A percentile compares a stretch with the other conserved stretches of the same genome.
Evolutionary conservation across 2,113 vertebrate genomes (phyloP).

Genomic region (Herpetotheres cachinnans): DNA sequence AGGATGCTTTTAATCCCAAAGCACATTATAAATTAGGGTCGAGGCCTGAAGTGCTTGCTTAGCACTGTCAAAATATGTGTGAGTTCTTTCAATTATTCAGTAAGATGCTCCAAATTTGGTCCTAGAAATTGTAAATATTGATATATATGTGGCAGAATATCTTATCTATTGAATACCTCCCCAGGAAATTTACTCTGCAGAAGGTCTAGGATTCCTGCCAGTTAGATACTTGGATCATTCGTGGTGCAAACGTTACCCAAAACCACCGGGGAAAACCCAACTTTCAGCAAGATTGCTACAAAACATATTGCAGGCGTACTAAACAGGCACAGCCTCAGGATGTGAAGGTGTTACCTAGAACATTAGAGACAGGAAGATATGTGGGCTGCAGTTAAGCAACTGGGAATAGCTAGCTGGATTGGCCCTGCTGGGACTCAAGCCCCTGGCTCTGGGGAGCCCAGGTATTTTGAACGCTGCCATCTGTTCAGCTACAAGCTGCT

Average conservation of each 20-base stretch:
- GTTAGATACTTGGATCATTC: background rate
- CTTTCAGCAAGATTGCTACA: background rate
- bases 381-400: background rate
- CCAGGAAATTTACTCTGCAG: background rate
- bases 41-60: background rate
- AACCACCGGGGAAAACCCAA: background rate
- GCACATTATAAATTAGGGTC: background rate
- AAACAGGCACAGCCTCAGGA: background rate
- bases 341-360: background rate
- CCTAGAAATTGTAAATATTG: conserved; percentile 7
- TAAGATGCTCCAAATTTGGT: background rate
- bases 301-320: background rate
- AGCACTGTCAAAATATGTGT: background rate
- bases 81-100: background rate
- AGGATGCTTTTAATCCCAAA: conserved; percentile 39
- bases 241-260: background rate
- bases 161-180: background rate
- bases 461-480: background rate
- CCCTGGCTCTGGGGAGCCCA: background rate
- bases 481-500: background rate
- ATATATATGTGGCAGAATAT: background rate
- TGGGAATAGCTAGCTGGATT: background rate
- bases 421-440: background rate
- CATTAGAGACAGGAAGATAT: background rate
- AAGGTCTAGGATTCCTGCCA: background rate